Evolutionary conservation across 35 echinoderm and acorn worm species (phyloP), one percentile per base, ranked within the genome.

Genomic region (Ptychodera flava): DNA sequence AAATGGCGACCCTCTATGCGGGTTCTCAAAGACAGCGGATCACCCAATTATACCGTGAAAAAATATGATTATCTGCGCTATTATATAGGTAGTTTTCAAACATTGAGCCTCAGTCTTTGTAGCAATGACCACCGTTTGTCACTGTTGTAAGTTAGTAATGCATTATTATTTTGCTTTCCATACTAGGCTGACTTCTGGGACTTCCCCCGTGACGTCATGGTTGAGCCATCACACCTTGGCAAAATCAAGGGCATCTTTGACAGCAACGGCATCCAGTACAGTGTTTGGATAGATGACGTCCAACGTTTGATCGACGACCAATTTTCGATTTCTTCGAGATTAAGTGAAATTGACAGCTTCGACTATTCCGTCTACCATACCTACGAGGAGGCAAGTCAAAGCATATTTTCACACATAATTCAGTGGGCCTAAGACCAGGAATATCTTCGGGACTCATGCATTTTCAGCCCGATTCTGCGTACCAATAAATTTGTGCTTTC

Each of bases 181-280:
- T 89, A 16, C 28, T 33, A 90, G 90, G 29, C 87, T 34, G 90
- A 91, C 33, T 91, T 91, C 33, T 91, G 90, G 6, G 80, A 78
- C 14, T 79, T 29, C 22, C 53, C 90, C 28, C 31, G 80, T 28
- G 90, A 91, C 79, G 78, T 91, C 52, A 78, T 91, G 85, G 90
- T 91, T 34, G 78, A 84, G 0, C 85, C 90, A 31, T 32, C 22
- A 0, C 30, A 81, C 28, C 27, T 76, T 0, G 77, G 30, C 53
- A 15, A 78, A 15, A 38, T 91, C 12, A 33, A 87, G 31, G 76
- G 22, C 28, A 53, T 91, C 32, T 38, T 91, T 6, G 34, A 78
- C 16, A n/a, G 32, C 29, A 29, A 77, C 37, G 80, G 80, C 28
- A 22, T 91, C 29, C 38, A 87, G 2, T 91, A 53, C 77, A 34